Conservation (phyloP, 2,888 invertebrate species). For the Nezara viridula region DNA sequence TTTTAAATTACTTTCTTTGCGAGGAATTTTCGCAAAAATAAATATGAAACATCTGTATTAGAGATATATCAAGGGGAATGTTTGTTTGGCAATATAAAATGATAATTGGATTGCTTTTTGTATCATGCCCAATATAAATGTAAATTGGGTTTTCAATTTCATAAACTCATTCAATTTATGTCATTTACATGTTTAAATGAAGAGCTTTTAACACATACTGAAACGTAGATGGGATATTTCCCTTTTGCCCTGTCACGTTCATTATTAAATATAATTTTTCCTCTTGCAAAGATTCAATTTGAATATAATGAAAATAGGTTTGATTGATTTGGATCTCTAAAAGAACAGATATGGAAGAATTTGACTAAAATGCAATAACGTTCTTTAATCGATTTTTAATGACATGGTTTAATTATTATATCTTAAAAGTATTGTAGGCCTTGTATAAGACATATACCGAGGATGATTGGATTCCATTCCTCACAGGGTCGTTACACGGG, state of each 20-base stretch:
- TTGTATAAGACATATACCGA: too few relatives aligned
- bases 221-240: constrained; percentile 6
- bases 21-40: too few relatives aligned
- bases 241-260: not conserved
- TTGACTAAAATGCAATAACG: not conserved
- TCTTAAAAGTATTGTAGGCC: too few relatives aligned
- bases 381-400: not conserved
- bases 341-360: not conserved
- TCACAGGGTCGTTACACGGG: too few relatives aligned
- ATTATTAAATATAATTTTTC: not conserved
- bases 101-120: not conserved
- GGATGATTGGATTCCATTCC: too few relatives aligned
- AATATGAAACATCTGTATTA: not conserved
- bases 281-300: not conserved
- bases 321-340: not conserved
- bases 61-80: not conserved
- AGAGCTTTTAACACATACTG: constrained; percentile 6
- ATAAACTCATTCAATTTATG: constrained; percentile 16
- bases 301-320: not conserved
- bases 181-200: not conserved
- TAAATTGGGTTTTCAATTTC: not conserved
- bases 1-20: too few relatives aligned
- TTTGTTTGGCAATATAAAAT: not conserved
- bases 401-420: not conserved
- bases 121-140: constrained; percentile 2